A percentile compares a stretch with the other conserved stretches of the same genome.
Conservation (phyloP, 2,888 invertebrate species). For the Ormyrus labotus region DNA sequence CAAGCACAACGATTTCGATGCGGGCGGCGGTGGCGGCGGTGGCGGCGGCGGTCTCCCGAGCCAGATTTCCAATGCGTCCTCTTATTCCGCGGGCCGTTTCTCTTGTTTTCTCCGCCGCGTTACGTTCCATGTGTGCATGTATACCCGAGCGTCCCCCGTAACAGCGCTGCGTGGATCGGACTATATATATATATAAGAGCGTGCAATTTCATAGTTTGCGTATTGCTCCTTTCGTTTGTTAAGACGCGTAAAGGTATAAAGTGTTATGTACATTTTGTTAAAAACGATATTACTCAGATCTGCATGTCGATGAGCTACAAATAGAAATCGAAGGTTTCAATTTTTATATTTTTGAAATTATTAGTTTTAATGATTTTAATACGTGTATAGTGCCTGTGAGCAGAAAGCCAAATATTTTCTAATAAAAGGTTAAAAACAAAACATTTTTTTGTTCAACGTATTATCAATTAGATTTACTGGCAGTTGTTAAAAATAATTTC, state of each 20-base stretch:
- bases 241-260: background rate
- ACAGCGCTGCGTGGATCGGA: background rate
- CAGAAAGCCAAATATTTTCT: no score
- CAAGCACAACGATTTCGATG: slow-evolving; percentile 23
- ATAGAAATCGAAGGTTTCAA: no score
- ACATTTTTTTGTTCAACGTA: no score
- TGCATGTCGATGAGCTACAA: no score
- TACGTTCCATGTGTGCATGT: background rate
- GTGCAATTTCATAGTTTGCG: background rate
- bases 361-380: no score
- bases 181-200: background rate
- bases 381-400: no score
- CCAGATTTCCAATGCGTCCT: slow-evolving; percentile 36
- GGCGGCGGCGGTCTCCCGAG: no score
- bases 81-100: background rate
- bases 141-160: background rate
- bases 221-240: background rate
- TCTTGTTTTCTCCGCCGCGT: background rate
- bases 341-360: no score
- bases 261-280: background rate
- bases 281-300: no score
- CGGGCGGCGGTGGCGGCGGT: background rate
- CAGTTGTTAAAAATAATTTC: no score
- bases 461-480: no score
- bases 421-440: no score